Evolutionary conservation across 2,113 vertebrate species (phyloP).

Genomic region (Poeciliopsis occidentalis): DNA sequence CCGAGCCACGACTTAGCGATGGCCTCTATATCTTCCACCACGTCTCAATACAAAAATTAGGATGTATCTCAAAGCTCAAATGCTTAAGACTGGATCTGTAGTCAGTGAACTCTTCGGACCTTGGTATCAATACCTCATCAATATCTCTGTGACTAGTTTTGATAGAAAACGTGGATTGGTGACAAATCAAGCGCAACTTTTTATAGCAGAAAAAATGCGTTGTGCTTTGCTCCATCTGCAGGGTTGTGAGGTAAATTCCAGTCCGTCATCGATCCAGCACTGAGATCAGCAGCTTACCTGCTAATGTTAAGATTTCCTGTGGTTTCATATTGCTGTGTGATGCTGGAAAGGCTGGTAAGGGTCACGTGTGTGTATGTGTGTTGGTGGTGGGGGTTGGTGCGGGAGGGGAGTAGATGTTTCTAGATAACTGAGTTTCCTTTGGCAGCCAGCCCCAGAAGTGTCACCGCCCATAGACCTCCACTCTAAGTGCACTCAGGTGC

Average conservation of each 20-base stretch:
- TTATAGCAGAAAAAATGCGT: neutral
- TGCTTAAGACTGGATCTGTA: too few relatives aligned
- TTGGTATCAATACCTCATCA: too few relatives aligned
- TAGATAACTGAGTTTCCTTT: constrained; percentile 72
- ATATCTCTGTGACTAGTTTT: neutral
- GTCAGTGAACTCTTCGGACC: too few relatives aligned
- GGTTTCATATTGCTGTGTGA: constrained; percentile 23
- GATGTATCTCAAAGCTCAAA: too few relatives aligned
- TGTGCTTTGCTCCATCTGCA: neutral
- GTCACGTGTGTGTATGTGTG: constrained; percentile 12
- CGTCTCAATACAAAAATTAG: too few relatives aligned
- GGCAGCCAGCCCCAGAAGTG: constrained; percentile 70
- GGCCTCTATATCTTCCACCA: too few relatives aligned
- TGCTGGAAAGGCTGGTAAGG: constrained; percentile 34
- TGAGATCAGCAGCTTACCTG: too few relatives aligned
- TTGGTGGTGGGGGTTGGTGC: neutral
- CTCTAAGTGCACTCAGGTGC: constrained; percentile 61
- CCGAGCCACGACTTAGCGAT: too few relatives aligned
- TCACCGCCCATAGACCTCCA: constrained; percentile 67
- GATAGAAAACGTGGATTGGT: neutral
- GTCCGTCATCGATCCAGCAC: too few relatives aligned
- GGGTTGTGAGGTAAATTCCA: neutral
- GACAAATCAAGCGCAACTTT: neutral
- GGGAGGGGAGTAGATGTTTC: constrained; percentile 23
- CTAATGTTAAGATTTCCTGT: neutral